A percentile compares a stretch with the other conserved stretches of the same genome.
Conservation (phyloP, 2,888 invertebrate species). For the Urechis unicinctus region DNA sequence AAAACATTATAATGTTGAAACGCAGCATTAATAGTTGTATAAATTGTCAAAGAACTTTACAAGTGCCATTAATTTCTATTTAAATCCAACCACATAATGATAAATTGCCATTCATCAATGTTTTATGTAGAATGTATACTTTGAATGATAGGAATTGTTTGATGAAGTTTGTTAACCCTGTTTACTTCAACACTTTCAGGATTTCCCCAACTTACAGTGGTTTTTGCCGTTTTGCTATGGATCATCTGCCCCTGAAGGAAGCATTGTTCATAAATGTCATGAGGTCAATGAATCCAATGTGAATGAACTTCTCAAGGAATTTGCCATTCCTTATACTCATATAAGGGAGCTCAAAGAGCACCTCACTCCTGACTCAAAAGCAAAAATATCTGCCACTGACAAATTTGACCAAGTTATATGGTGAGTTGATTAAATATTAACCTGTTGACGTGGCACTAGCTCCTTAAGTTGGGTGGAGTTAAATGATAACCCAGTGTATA, state of each 20-base stretch:
- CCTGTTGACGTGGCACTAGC: not conserved
- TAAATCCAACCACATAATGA: too few species aligned
- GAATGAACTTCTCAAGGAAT: slow-evolving; percentile 36
- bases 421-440: slow-evolving; percentile 23
- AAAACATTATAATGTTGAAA: too few species aligned
- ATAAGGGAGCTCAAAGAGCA: slow-evolving; percentile 27
- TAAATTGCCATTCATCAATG: too few species aligned
- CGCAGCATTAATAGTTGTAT: too few species aligned
- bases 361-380: slow-evolving; percentile 38
- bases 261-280: slow-evolving; percentile 31
- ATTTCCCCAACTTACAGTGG: slow-evolving; percentile 45
- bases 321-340: slow-evolving; percentile 40
- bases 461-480: too few species aligned
- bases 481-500: too few species aligned
- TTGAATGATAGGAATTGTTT: too few species aligned
- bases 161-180: too few species aligned
- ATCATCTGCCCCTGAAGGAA: slow-evolving; percentile 32
- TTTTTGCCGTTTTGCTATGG: slow-evolving; percentile 47
- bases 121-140: too few species aligned
- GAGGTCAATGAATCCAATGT: slow-evolving; percentile 36
- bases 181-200: slow-evolving; percentile 30
- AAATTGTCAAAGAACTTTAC: too few species aligned
- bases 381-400: slow-evolving; percentile 32
- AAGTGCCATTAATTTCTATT: too few species aligned
- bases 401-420: slow-evolving; percentile 45